Conservation (phyloP, 1,140 invertebrate genomes). For the Drepana arcuata region DNA sequence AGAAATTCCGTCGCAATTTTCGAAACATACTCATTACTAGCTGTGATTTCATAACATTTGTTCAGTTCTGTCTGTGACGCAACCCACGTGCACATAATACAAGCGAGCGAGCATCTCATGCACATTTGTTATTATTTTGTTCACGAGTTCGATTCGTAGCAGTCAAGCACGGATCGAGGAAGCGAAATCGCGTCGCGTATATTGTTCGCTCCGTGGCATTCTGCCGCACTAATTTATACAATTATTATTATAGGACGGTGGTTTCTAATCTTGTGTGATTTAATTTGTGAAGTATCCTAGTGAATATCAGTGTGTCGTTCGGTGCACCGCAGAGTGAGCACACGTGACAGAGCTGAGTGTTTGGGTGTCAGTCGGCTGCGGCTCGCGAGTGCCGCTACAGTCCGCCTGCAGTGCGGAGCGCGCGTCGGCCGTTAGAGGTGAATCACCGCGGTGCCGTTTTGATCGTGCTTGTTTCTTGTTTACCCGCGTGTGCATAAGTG, state of each 20-base stretch:
- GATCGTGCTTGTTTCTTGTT: slow-evolving; percentile 65
- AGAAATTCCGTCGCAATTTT: slow-evolving; percentile 36
- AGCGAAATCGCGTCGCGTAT: slow-evolving; percentile 48
- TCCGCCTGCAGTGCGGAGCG: slow-evolving; percentile 54
- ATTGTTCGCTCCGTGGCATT: slow-evolving; percentile 40
- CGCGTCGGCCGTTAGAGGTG: slow-evolving; percentile 47
- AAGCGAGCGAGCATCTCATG: slow-evolving; percentile 71
- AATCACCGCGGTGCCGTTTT: slow-evolving; percentile 59
- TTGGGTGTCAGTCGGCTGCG: slow-evolving; percentile 55
- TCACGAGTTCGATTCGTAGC: slow-evolving; percentile 69
- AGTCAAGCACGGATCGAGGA: slow-evolving; percentile 53
- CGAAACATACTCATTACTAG: slow-evolving; percentile 22
- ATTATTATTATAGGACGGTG: slow-evolving; percentile 34
- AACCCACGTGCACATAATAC: slow-evolving; percentile 68
- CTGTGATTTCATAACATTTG: slow-evolving; percentile 27
- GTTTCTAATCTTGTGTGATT: slow-evolving; percentile 32
- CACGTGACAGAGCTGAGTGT: slow-evolving; percentile 62
- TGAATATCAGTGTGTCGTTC: slow-evolving; percentile 35
- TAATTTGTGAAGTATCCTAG: slow-evolving; percentile 50
- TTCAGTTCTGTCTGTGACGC: slow-evolving; percentile 41
- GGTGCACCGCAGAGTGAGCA: slow-evolving; percentile 45
- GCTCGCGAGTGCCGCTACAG: slow-evolving; percentile 43
- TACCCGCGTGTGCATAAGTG: slow-evolving; percentile 65
- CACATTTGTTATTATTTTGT: slow-evolving; percentile 77
- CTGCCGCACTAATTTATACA: slow-evolving; percentile 35